Evolutionary conservation across 1,140 invertebrate species (phyloP).

Genomic region (Yoshiicerus persimilis): DNA sequence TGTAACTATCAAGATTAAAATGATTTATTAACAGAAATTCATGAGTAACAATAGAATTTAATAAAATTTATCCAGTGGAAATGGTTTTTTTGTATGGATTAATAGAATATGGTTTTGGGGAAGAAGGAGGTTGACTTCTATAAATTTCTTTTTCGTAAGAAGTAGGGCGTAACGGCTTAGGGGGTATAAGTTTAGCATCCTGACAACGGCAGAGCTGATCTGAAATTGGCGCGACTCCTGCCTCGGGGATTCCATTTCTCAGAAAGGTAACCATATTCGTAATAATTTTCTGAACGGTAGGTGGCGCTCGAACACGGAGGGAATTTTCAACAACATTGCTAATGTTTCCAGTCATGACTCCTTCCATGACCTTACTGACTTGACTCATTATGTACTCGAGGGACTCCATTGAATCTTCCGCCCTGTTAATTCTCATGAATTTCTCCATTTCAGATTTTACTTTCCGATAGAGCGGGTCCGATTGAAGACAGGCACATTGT

Average conservation of each 20-base stretch:
- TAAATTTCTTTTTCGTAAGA: neutral
- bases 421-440: neutral
- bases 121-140: neutral
- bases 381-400: neutral
- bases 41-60: too few relatives aligned
- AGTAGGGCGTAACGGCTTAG: neutral
- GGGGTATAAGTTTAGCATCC: neutral
- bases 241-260: neutral
- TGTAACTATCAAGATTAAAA: too few relatives aligned
- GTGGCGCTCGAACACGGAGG: neutral
- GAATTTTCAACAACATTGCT: neutral
- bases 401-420: neutral
- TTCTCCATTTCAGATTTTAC: neutral
- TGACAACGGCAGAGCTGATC: neutral
- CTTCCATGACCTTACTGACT: neutral
- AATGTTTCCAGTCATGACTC: neutral
- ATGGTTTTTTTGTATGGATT: neutral
- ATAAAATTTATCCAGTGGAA: too few relatives aligned
- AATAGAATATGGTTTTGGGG: neutral
- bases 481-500: neutral
- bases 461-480: neutral
- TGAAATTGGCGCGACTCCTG: neutral
- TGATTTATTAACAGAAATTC: too few relatives aligned
- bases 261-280: neutral
- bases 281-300: neutral